phyloP scores from a whole-genome alignment of 1,140 invertebrate genomes.

The Lucilia sericata region DNA sequence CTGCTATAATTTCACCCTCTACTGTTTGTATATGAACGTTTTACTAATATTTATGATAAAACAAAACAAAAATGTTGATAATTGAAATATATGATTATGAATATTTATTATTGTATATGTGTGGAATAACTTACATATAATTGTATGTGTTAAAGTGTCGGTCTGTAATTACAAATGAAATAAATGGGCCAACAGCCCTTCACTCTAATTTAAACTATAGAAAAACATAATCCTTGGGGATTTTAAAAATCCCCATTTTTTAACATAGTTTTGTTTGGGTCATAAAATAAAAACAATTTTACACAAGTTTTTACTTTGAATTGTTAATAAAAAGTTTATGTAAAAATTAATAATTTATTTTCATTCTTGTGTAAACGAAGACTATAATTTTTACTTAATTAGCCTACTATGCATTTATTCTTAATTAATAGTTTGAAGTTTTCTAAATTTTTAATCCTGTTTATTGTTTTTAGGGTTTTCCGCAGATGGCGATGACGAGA shows the following conservation, averaged over 20 bases:
- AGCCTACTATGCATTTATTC: too few relatives aligned
- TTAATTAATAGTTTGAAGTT: slow-evolving; percentile 9
- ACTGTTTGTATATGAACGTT: too few relatives aligned
- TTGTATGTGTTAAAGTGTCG: neutral
- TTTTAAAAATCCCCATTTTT: neutral
- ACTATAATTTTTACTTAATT: slow-evolving; percentile 2
- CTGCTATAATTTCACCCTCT: too few relatives aligned
- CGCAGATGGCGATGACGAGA: slow-evolving; percentile 67
- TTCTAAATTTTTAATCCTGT: slow-evolving; percentile 42
- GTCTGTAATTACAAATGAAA: slow-evolving; percentile 30
- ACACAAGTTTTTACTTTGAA: neutral
- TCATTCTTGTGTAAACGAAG: neutral
- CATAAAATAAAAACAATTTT: neutral
- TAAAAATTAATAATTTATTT: neutral
- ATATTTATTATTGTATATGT: slow-evolving; percentile 39
- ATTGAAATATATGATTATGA: slow-evolving; percentile 66
- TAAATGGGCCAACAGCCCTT: slow-evolving; percentile 7
- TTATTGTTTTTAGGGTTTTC: slow-evolving; percentile 62
- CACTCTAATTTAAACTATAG: neutral
- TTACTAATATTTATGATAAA: too few relatives aligned
- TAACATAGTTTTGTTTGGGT: neutral
- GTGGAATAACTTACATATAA: neutral
- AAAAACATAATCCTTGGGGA: neutral
- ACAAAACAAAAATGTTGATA: slow-evolving; percentile 47
- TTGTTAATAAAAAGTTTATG: neutral